Conservation (phyloP, 2,888 invertebrate genomes). For the Drosophila suboccidentalis region DNA sequence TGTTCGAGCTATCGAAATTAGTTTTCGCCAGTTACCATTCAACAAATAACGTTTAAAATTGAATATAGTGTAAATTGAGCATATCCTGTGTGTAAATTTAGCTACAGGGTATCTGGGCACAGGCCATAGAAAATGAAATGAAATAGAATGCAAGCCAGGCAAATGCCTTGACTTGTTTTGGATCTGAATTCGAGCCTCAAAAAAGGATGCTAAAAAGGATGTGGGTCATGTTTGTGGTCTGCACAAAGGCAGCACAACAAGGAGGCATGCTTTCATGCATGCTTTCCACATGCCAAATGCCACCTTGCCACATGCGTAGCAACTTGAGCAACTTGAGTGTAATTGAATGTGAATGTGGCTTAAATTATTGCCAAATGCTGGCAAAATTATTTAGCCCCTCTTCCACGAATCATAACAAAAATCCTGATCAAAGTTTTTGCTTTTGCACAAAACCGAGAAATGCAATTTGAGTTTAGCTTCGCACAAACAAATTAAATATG, state of each 20-base stretch:
- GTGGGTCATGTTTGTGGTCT: slow-evolving; percentile 4
- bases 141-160: slow-evolving; percentile 38
- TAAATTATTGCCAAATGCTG: slow-evolving; percentile 2
- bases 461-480: slow-evolving; percentile 2
- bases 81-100: too few relatives aligned
- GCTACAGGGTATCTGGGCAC: slow-evolving; percentile 19
- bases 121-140: slow-evolving; percentile 6
- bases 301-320: slow-evolving; percentile 8
- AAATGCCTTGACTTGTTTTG: slow-evolving; percentile 20
- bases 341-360: slow-evolving; percentile 17
- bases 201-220: background rate
- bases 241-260: background rate
- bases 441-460: background rate
- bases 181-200: background rate
- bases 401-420: slow-evolving; percentile 15
- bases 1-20: too few relatives aligned
- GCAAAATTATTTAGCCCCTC: background rate
- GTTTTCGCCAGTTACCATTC: too few relatives aligned
- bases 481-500: slow-evolving; percentile 1
- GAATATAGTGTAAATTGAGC: background rate
- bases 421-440: slow-evolving; percentile 6
- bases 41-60: background rate
- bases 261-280: slow-evolving; percentile 6
- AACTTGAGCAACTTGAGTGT: slow-evolving; percentile 6
- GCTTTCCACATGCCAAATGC: slow-evolving; percentile 10